A percentile compares a stretch with the other conserved stretches of the same genome.
phyloP scores from a whole-genome alignment of 2,797 vertebrate genomes.

The Pantherophis vulpinus region DNA sequence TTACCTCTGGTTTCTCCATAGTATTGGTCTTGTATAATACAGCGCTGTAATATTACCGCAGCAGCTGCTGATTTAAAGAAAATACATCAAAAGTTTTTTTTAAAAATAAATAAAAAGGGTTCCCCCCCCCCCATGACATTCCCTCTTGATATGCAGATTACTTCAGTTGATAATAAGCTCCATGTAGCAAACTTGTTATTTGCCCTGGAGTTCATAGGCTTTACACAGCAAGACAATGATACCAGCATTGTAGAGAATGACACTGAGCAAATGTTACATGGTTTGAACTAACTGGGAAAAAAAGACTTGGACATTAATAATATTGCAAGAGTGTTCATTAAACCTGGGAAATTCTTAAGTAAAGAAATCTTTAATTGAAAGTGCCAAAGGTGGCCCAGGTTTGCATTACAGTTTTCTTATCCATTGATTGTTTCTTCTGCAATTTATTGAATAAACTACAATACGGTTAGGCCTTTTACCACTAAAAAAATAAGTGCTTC shows the following conservation, averaged over 20 bases:
- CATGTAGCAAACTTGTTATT: background rate
- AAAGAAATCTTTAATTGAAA: conserved; percentile 67
- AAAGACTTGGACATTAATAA: conserved; percentile 48
- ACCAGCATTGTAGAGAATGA: conserved; percentile 22
- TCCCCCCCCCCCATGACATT: background rate
- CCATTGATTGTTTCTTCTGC: conserved; percentile 60
- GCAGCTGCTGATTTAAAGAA: conserved; percentile 29
- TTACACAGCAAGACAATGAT: background rate
- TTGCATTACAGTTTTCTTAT: conserved; percentile 60
- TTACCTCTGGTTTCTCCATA: conserved; percentile 26
- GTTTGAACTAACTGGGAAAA: conserved; percentile 37
- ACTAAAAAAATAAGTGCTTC: background rate
- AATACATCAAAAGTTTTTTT: conserved; percentile 7
- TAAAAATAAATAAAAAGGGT: background rate
- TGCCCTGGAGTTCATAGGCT: background rate
- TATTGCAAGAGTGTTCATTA: conserved; percentile 57
- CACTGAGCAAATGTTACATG: conserved; percentile 5
- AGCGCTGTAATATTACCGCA: background rate
- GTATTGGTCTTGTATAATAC: background rate
- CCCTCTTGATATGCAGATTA: conserved; percentile 27
- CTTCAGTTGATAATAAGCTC: conserved; percentile 16
- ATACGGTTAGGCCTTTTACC: background rate
- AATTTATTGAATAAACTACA: conserved; percentile 54
- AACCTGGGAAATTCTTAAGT: conserved; percentile 60
- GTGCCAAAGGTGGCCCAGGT: conserved; percentile 61